A percentile compares a stretch with the other conserved stretches of the same genome.
phyloP scores from a whole-genome alignment of 2,888 invertebrate genomes.

The Acrobasis suavella region DNA sequence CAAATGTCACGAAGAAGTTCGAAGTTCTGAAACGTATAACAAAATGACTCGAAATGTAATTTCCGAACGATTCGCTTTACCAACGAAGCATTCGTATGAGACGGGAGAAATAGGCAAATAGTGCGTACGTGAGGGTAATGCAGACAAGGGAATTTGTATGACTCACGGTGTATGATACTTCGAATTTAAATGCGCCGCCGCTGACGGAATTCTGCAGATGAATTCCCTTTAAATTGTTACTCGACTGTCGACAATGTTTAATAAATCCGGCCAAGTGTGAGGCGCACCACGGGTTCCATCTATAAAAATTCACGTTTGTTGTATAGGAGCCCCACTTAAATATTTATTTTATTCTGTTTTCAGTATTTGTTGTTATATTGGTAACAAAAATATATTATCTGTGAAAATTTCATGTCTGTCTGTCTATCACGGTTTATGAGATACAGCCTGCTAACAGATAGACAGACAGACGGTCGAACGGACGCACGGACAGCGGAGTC shows the following conservation, averaged over 20 bases:
- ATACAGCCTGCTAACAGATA: too few relatives aligned
- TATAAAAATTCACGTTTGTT: too few relatives aligned
- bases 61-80: not conserved
- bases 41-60: not conserved
- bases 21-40: not conserved
- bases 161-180: not conserved
- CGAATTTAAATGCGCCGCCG: not conserved
- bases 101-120: not conserved
- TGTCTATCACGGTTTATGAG: too few relatives aligned
- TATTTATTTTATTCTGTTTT: too few relatives aligned
- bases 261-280: too few relatives aligned
- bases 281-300: too few relatives aligned
- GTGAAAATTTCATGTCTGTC: too few relatives aligned
- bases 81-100: not conserved
- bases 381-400: too few relatives aligned
- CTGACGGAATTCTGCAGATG: not conserved
- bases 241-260: not conserved
- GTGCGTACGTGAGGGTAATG: constrained; percentile 1
- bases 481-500: too few relatives aligned
- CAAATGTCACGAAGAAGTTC: not conserved
- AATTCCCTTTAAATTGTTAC: not conserved
- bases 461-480: too few relatives aligned
- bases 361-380: too few relatives aligned
- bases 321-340: too few relatives aligned
- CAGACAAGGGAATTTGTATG: not conserved